Conservation (phyloP, 2,797 vertebrate species). For the Phrynocephalus forsythii region DNA sequence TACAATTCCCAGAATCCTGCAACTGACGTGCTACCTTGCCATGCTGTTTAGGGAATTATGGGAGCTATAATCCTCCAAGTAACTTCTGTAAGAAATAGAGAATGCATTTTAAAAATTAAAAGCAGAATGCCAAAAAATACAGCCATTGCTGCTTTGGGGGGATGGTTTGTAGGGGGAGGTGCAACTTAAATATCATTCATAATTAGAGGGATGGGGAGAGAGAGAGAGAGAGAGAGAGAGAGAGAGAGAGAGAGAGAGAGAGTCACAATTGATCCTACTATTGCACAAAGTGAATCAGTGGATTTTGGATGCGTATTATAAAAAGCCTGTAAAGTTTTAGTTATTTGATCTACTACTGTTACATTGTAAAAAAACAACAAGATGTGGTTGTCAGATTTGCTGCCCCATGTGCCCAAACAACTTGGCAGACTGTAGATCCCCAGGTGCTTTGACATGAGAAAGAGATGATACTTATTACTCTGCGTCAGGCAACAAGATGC, state of each 20-base stretch:
- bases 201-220: neutral
- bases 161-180: too few species aligned
- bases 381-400: neutral
- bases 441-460: too few species aligned
- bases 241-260: neutral
- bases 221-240: too few species aligned
- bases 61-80: neutral
- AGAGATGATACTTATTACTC: too few species aligned
- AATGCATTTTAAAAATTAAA: neutral
- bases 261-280: neutral
- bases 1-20: too few species aligned
- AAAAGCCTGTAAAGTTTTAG: neutral
- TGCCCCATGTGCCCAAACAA: neutral
- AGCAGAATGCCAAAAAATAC: neutral
- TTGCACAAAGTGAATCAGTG: neutral
- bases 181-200: neutral
- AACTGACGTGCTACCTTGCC: too few species aligned
- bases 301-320: neutral
- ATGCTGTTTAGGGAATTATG: too few species aligned
- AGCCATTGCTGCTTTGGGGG: neutral
- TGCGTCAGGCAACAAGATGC: too few species aligned
- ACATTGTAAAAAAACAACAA: too few species aligned
- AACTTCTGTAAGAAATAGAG: neutral
- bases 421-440: too few species aligned
- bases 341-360: too few species aligned